These are phyloP conservation scores for Asobara japonica DNA, from an alignment of 1,140 invertebrate genomes.

Conservation along the genomic window DNA sequence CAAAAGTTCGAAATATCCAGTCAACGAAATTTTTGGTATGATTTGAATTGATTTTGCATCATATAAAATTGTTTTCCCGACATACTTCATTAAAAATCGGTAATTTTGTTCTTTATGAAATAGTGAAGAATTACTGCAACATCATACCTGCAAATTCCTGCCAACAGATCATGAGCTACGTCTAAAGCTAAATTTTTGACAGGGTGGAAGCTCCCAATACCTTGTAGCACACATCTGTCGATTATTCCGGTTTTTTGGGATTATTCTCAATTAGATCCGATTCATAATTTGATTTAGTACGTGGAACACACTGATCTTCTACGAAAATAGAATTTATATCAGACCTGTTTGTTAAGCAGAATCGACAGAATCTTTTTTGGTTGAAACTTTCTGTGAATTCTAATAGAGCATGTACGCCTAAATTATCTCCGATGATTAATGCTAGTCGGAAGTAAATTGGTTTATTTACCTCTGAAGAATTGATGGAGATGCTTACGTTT, in stretches of 20 bases:
- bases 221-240: background rate
- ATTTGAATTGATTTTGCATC: too few species aligned
- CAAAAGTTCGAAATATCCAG: too few species aligned
- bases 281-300: too few species aligned
- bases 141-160: background rate
- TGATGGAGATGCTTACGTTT: background rate
- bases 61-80: too few species aligned
- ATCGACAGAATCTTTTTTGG: too few species aligned
- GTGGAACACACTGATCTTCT: too few species aligned
- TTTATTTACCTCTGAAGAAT: background rate
- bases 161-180: constrained; percentile 3
- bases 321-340: too few species aligned
- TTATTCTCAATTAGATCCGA: background rate
- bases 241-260: background rate
- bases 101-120: background rate
- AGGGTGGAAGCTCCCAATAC: background rate
- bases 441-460: constrained; percentile 19
- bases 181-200: background rate
- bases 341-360: too few species aligned
- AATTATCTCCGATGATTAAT: constrained; percentile 27
- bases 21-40: too few species aligned
- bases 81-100: too few species aligned
- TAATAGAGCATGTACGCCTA: too few species aligned
- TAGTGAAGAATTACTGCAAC: background rate
- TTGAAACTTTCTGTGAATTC: background rate